Conservation (phyloP, 2,888 invertebrate species). For the Odontothrips loti region DNA sequence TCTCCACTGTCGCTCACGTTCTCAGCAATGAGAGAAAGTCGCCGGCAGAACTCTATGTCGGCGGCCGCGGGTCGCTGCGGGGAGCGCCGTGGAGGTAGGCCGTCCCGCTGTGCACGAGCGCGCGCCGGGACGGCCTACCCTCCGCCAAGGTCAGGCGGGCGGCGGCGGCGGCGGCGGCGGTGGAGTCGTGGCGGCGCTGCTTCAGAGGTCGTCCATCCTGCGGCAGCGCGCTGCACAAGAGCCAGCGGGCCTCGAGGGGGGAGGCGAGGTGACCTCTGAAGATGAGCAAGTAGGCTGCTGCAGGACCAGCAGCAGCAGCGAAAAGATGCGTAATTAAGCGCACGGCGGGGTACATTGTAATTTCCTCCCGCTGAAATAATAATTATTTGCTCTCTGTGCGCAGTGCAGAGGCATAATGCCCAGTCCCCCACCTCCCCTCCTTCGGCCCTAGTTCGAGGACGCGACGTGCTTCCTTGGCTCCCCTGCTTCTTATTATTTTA, state of each 20-base stretch:
- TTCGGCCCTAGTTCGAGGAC: background rate
- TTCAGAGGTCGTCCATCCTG: too few relatives aligned
- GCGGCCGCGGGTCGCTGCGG: background rate
- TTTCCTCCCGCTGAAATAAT: constrained; percentile 2
- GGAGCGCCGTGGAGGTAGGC: background rate
- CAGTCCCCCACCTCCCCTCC: background rate
- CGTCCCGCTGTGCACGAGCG: background rate
- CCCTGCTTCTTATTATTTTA: too few relatives aligned
- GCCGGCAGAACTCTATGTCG: background rate
- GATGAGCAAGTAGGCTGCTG: background rate
- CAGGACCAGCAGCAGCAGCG: background rate
- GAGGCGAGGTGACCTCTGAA: too few relatives aligned
- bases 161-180: too few relatives aligned
- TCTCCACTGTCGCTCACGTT: too few relatives aligned
- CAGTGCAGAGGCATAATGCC: background rate
- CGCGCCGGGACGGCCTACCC: background rate
- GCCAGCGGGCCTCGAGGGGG: too few relatives aligned
- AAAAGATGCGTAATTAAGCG: background rate
- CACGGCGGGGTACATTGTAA: background rate
- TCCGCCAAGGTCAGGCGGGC: too few relatives aligned
- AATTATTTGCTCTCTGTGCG: constrained; percentile 1
- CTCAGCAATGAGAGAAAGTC: too few relatives aligned
- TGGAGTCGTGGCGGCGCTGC: too few relatives aligned
- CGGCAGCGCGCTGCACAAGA: too few relatives aligned
- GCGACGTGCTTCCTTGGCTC: too few relatives aligned